Percentiles rank a stretch among this genome's conserved stretches.
Evolutionary conservation across 2,797 vertebrate species (phyloP).

Genomic region (Coccyzus lansbergi): DNA sequence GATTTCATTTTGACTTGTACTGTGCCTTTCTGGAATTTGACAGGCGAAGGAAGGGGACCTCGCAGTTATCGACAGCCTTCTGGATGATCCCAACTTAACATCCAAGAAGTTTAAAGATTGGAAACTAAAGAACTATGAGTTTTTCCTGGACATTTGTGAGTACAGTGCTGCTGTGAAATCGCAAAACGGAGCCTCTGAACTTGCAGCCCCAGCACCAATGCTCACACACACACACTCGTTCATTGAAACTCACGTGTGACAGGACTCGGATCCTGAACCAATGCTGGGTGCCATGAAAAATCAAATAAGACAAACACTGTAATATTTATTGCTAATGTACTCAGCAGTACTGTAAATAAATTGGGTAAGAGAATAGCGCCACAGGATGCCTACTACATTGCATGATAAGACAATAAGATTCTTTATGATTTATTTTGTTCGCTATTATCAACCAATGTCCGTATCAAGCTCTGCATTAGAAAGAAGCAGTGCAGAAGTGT

Average conservation of each 20-base stretch:
- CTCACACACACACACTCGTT: constrained; percentile 91
- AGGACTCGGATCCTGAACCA: not conserved
- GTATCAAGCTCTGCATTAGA: constrained; percentile 74
- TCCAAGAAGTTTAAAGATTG: constrained; percentile 89
- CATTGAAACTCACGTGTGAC: constrained; percentile 90
- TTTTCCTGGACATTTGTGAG: constrained; percentile 91
- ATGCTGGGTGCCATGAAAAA: constrained; percentile 52
- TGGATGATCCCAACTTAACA: constrained; percentile 86
- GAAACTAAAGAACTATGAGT: constrained; percentile 90
- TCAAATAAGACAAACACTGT: constrained; percentile 77
- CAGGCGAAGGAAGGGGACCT: constrained; percentile 89
- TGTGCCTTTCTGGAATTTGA: constrained; percentile 50
- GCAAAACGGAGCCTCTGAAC: constrained; percentile 85
- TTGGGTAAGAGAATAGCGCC: constrained; percentile 86
- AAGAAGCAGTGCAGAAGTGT: constrained; percentile 84
- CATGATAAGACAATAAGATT: constrained; percentile 87
- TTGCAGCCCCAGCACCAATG: constrained; percentile 80
- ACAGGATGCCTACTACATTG: constrained; percentile 91
- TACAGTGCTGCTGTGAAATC: constrained; percentile 80
- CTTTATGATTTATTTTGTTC: constrained; percentile 64
- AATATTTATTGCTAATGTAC: constrained; percentile 85
- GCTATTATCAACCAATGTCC: constrained; percentile 35
- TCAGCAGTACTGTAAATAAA: constrained; percentile 85
- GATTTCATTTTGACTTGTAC: not conserved
- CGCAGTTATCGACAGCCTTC: constrained; percentile 83